Conservation (phyloP, 2,888 invertebrate genomes). For the Syrista parreyssii region DNA sequence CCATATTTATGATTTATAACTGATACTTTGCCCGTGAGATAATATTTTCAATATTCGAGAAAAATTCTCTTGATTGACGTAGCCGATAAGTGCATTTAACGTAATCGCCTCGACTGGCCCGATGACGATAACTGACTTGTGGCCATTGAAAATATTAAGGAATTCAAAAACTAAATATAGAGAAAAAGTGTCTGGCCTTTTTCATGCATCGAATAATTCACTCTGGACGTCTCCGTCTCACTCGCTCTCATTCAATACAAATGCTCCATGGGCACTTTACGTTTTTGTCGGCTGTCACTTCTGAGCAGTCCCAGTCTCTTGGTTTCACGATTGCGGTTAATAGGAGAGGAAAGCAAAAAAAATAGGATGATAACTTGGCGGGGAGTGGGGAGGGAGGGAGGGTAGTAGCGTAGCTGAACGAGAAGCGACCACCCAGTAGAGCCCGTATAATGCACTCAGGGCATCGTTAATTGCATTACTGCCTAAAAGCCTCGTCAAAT, state of each 20-base stretch:
- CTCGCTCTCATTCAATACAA: slow-evolving; percentile 23
- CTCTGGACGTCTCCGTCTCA: neutral
- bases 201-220: neutral
- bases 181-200: neutral
- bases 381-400: neutral
- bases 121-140: neutral
- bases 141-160: neutral
- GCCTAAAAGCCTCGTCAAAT: slow-evolving; percentile 59
- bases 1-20: neutral
- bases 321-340: slow-evolving; percentile 38
- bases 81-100: neutral
- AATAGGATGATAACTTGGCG: neutral
- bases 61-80: neutral
- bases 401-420: neutral
- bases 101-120: neutral
- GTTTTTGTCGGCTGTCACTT: neutral
- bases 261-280: neutral
- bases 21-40: neutral
- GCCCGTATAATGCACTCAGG: slow-evolving; percentile 51
- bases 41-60: neutral
- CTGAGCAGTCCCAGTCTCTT: neutral
- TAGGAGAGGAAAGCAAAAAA: slow-evolving; percentile 24
- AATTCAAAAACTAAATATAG: neutral
- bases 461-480: slow-evolving; percentile 55
- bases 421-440: neutral